phyloP scores from a whole-genome alignment of 2,888 invertebrate species.

The Callimorpha dominula region DNA sequence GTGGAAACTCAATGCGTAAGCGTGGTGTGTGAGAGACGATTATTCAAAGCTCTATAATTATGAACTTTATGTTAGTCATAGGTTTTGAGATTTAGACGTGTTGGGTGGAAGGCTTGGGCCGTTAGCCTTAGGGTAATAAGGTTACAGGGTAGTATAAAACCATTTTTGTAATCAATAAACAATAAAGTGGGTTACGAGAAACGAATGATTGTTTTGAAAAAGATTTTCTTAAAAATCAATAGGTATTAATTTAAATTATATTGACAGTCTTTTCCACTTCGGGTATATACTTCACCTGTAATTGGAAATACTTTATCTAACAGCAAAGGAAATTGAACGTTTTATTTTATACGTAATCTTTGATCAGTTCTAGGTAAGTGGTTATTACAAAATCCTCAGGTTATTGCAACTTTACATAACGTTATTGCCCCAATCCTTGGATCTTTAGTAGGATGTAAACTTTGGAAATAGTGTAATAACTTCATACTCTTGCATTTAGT shows the following conservation, averaged over 20 bases:
- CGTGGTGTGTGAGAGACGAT: background rate
- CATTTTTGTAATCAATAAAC: too few species aligned
- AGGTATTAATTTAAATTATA: background rate
- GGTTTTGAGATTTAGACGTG: background rate
- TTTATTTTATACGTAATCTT: conserved; percentile 34
- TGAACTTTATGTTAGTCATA: background rate
- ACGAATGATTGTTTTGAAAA: too few species aligned
- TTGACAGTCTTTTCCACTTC: background rate
- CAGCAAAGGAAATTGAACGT: conserved; percentile 31
- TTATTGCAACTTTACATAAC: conserved; percentile 33
- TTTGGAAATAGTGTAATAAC: background rate
- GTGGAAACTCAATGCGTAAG: background rate
- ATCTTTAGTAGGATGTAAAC: conserved; percentile 23
- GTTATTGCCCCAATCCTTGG: conserved; percentile 15
- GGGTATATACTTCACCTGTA: background rate
- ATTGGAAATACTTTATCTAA: background rate
- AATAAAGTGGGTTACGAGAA: too few species aligned
- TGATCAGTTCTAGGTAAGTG: conserved; percentile 31
- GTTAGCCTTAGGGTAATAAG: background rate
- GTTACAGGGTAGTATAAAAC: background rate
- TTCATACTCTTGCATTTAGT: too few species aligned
- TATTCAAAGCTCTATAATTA: background rate
- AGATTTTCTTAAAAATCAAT: too few species aligned
- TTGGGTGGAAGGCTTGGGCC: background rate
- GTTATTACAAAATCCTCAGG: conserved; percentile 36